These are phyloP conservation scores for Byasa hedistus DNA, from an alignment of 2,888 invertebrate genomes.

Conservation along the genomic window DNA sequence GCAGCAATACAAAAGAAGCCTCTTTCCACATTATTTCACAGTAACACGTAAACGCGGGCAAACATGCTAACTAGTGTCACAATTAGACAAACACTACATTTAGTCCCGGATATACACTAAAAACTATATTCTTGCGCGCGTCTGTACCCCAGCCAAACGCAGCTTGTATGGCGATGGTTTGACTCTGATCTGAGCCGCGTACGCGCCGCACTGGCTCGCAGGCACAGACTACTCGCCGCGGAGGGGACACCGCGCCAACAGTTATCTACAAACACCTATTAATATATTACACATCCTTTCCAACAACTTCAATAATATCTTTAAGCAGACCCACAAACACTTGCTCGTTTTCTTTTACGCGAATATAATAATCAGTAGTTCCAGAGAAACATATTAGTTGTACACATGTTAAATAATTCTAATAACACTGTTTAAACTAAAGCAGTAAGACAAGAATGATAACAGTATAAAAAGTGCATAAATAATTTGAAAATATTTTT, in stretches of 20 bases:
- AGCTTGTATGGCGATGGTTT: slow-evolving; percentile 49
- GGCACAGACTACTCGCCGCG: slow-evolving; percentile 40
- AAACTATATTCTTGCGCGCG: slow-evolving; percentile 42
- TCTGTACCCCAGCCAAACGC: slow-evolving; percentile 56
- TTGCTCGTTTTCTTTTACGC: too few relatives aligned
- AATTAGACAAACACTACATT: slow-evolving; percentile 43
- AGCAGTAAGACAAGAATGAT: too few relatives aligned
- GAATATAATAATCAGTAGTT: too few relatives aligned
- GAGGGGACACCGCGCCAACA: slow-evolving; percentile 25
- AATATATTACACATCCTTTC: too few relatives aligned
- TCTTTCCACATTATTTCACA: slow-evolving; percentile 62
- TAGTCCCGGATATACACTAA: slow-evolving; percentile 33
- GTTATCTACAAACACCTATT: too few relatives aligned
- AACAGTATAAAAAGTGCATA: too few relatives aligned
- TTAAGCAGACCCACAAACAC: too few relatives aligned
- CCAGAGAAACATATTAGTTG: too few relatives aligned
- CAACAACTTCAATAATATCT: too few relatives aligned
- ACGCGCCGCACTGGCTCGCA: slow-evolving; percentile 44
- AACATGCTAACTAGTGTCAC: slow-evolving; percentile 56
- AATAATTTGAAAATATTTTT: too few relatives aligned
- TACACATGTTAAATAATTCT: too few relatives aligned
- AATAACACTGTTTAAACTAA: too few relatives aligned
- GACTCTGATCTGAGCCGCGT: slow-evolving; percentile 40
- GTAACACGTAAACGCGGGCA: slow-evolving; percentile 50
- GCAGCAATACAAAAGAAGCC: slow-evolving; percentile 44